phyloP scores from a whole-genome alignment of 2,113 vertebrate genomes.

The Conger conger region DNA sequence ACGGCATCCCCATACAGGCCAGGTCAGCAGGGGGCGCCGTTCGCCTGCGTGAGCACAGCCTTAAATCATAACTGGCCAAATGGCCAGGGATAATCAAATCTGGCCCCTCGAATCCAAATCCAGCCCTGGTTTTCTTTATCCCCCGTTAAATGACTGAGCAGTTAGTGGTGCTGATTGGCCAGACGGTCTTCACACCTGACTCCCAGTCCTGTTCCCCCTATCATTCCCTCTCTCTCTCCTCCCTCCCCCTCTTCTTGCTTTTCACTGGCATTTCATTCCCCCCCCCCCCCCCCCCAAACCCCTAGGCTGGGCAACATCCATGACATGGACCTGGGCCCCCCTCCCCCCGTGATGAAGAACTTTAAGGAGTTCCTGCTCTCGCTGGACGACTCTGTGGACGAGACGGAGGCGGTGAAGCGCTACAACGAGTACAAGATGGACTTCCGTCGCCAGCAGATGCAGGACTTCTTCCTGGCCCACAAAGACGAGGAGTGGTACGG shows the following conservation, averaged over 20 bases:
- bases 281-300: neutral
- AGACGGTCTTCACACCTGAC: neutral
- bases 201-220: neutral
- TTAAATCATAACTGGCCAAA: no score
- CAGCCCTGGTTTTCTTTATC: no score
- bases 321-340: constrained; percentile 82
- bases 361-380: constrained; percentile 91
- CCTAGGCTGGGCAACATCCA: constrained; percentile 85
- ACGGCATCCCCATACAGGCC: constrained; percentile 88
- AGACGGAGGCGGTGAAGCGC: constrained; percentile 87
- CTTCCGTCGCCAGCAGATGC: constrained; percentile 91
- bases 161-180: neutral
- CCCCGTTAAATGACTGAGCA: no score
- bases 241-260: neutral
- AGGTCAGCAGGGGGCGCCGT: constrained; percentile 67
- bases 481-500: constrained; percentile 95
- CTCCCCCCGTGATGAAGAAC: constrained; percentile 84
- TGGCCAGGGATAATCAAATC: no score
- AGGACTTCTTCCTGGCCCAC: constrained; percentile 91
- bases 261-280: neutral
- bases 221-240: neutral
- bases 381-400: constrained; percentile 87
- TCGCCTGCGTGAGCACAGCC: no score
- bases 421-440: constrained; percentile 94
- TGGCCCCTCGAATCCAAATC: no score